Percentiles rank a stretch among this genome's conserved stretches.
Evolutionary conservation across 2,797 vertebrate species (phyloP).

Genomic region (Sebastes dallii): DNA sequence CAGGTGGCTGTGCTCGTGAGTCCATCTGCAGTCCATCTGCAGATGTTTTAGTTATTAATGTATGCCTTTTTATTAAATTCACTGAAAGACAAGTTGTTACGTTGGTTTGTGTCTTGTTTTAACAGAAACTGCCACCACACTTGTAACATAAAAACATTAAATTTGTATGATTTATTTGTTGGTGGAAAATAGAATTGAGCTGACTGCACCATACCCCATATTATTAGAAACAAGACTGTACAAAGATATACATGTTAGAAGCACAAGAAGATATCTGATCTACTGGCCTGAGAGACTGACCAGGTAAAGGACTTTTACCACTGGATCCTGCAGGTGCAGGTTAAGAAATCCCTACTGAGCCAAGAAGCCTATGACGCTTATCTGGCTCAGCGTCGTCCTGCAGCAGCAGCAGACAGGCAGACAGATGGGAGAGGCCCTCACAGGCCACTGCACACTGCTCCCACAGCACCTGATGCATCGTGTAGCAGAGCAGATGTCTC

Average conservation of each 20-base stretch:
- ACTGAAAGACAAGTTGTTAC: too few relatives aligned
- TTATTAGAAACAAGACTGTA: neutral
- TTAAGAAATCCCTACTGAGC: constrained; percentile 60
- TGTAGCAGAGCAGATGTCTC: constrained; percentile 58
- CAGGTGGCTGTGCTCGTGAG: too few relatives aligned
- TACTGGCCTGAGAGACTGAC: neutral
- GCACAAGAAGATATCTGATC: neutral
- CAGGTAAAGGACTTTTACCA: constrained; percentile 3
- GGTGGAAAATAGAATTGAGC: neutral
- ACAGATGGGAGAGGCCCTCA: constrained; percentile 60
- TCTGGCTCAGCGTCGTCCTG: constrained; percentile 54
- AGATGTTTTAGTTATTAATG: too few relatives aligned
- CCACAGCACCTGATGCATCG: constrained; percentile 49
- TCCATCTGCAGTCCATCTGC: too few relatives aligned
- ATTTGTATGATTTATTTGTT: neutral
- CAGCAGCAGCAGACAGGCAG: constrained; percentile 49
- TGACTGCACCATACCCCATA: neutral
- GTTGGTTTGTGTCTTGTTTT: too few relatives aligned
- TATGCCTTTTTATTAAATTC: too few relatives aligned
- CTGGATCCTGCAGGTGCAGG: constrained; percentile 53
- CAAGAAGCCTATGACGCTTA: constrained; percentile 31
- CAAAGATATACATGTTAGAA: neutral
- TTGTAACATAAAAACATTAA: neutral
- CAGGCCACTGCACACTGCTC: constrained; percentile 56
- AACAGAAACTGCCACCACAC: too few relatives aligned